Conservation (phyloP, 2,797 vertebrate genomes). For the Alauda arvensis region DNA sequence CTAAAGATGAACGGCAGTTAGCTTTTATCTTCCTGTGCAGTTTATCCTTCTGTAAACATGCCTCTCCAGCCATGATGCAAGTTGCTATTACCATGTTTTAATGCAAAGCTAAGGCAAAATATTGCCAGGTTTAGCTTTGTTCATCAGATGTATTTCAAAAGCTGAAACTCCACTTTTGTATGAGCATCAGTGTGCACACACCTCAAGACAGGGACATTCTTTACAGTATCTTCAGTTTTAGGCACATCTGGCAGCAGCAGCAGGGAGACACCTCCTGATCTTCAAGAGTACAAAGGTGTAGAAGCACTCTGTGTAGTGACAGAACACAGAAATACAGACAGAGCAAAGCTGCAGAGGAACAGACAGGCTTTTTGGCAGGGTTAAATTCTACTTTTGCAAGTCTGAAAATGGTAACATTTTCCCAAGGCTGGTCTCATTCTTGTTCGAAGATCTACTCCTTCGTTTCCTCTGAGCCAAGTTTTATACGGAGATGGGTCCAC, state of each 20-base stretch:
- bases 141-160: not conserved
- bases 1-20: not conserved
- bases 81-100: not conserved
- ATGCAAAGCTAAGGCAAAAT: not conserved
- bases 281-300: not conserved
- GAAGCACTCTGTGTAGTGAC: not conserved
- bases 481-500: not conserved
- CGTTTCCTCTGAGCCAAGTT: not conserved
- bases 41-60: not conserved
- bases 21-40: not conserved
- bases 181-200: not conserved
- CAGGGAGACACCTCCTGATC: not conserved
- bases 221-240: not conserved
- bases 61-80: not conserved
- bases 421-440: not conserved
- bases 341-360: not conserved
- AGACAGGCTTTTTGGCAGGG: not conserved
- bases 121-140: not conserved
- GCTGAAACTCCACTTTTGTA: not conserved
- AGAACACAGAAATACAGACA: not conserved
- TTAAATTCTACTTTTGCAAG: not conserved
- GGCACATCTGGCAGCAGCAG: not conserved
- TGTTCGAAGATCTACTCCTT: not conserved
- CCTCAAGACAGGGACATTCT: not conserved
- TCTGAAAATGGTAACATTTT: not conserved